These are phyloP conservation scores for Momotus momota DNA, from an alignment of 2,797 vertebrate genomes.

Conservation along the genomic window DNA sequence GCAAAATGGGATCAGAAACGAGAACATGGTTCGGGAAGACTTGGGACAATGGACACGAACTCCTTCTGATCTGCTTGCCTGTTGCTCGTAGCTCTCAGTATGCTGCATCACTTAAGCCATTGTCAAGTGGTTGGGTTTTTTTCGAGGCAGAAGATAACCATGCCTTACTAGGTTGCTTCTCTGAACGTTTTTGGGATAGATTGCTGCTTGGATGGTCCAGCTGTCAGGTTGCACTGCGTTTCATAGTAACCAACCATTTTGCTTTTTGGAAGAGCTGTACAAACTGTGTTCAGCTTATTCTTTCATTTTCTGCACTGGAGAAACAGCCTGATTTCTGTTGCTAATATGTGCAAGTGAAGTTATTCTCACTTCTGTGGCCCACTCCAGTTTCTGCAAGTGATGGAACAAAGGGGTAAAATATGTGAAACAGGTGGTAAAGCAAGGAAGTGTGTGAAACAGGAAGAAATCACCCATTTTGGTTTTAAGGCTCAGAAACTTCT, in stretches of 20 bases:
- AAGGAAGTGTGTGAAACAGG: background rate
- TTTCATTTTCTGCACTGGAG: background rate
- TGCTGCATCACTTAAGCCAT: background rate
- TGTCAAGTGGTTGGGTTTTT: too few relatives aligned
- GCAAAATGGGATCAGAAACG: background rate
- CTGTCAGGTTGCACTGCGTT: background rate
- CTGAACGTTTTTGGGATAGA: accelerated
- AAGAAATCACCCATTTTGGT: background rate
- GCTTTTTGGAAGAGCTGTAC: background rate
- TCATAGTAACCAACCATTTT: background rate
- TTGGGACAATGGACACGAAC: accelerated
- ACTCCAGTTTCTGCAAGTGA: background rate
- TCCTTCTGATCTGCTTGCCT: background rate
- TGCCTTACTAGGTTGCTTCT: background rate
- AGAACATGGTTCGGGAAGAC: background rate
- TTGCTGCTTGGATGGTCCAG: background rate
- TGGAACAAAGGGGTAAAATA: background rate
- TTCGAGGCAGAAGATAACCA: accelerated
- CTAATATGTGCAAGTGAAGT: accelerated
- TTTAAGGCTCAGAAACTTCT: background rate
- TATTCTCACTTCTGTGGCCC: background rate
- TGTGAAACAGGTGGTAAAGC: background rate
- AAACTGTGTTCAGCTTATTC: background rate
- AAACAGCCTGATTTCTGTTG: background rate
- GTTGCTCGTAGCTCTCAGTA: accelerated